Percentiles rank a stretch among this genome's conserved stretches.
These are phyloP conservation scores for Drosophila borborema DNA, from an alignment of 2,888 invertebrate genomes.

Conservation along the genomic window DNA sequence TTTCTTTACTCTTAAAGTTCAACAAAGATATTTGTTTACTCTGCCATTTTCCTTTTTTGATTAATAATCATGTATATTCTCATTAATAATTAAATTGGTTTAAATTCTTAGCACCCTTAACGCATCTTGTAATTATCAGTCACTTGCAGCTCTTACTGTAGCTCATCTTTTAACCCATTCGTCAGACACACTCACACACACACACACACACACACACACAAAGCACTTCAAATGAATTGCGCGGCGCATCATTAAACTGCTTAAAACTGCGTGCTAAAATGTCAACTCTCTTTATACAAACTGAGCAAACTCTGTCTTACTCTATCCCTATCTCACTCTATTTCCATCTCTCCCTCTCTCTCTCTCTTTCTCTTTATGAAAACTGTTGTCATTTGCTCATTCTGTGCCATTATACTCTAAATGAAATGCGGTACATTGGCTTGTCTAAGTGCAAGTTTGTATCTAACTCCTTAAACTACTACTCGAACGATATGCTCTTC, in stretches of 20 bases:
- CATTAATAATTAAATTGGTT: constrained; percentile 11
- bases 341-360: neutral
- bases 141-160: neutral
- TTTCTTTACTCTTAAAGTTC: neutral
- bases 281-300: neutral
- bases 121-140: neutral
- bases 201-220: neutral
- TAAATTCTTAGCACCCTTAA: neutral
- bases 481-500: neutral
- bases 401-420: constrained; percentile 51
- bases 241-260: constrained; percentile 60
- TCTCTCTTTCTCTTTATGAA: constrained; percentile 1
- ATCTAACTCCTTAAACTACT: neutral
- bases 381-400: constrained; percentile 60
- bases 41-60: neutral
- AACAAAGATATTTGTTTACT: neutral
- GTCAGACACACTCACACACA: neutral
- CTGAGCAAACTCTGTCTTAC: no score
- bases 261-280: constrained; percentile 60
- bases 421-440: neutral
- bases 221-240: constrained; percentile 37
- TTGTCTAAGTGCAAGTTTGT: neutral
- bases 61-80: neutral
- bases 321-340: neutral
- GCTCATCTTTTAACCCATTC: neutral